Conservation (phyloP, 2,888 invertebrate species). For the Minunthozetes semirufus region DNA sequence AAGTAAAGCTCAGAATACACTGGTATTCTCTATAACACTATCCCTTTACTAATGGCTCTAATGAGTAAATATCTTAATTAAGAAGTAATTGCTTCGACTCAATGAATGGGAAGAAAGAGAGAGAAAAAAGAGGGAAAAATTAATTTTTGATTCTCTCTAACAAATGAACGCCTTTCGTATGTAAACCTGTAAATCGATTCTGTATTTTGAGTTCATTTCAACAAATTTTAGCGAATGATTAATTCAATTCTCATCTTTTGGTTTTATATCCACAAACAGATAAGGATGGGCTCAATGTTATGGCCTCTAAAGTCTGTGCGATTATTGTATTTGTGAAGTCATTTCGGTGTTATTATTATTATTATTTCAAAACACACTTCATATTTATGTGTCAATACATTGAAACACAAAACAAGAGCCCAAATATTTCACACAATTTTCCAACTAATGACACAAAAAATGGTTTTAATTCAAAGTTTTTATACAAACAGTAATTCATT, state of each 20-base stretch:
- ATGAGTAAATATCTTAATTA: slow-evolving; percentile 6
- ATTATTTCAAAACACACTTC: neutral
- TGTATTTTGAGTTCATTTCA: neutral
- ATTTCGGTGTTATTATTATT: neutral
- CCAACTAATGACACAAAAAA: neutral
- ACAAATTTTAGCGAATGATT: slow-evolving; percentile 1
- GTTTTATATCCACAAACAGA: neutral
- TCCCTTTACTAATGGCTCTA: neutral
- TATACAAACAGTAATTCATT: too few relatives aligned
- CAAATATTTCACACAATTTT: neutral
- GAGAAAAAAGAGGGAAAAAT: neutral
- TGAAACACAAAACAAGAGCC: neutral
- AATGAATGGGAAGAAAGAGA: neutral
- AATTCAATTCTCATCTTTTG: neutral
- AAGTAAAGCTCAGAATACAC: too few relatives aligned
- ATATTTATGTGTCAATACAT: neutral
- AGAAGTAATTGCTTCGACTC: neutral
- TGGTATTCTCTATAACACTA: neutral
- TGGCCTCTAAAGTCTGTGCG: neutral
- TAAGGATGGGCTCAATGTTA: neutral
- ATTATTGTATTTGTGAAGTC: neutral
- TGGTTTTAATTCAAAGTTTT: neutral
- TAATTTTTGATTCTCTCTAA: neutral
- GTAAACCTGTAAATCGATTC: neutral
- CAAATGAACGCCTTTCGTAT: neutral